Conservation (phyloP, 2,113 vertebrate genomes). For the Perca schrenkii region DNA sequence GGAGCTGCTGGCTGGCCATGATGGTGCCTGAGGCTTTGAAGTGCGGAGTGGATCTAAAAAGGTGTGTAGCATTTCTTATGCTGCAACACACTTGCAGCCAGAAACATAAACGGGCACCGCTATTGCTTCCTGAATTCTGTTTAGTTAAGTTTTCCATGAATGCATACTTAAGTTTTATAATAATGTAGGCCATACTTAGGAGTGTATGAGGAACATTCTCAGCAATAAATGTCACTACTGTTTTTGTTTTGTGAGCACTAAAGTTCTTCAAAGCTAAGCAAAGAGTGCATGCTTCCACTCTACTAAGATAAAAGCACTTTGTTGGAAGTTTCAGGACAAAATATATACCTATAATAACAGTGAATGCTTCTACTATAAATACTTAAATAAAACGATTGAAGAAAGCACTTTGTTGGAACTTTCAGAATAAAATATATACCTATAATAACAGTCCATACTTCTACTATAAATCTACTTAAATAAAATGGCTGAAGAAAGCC, state of each 20-base stretch:
- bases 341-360: no score
- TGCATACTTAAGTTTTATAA: background rate
- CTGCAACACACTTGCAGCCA: conserved; percentile 18
- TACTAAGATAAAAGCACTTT: conserved; percentile 3
- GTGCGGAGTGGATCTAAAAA: conserved; percentile 64
- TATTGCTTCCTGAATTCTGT: conserved; percentile 5
- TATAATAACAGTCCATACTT: no score
- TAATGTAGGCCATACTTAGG: background rate
- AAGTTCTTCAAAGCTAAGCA: background rate
- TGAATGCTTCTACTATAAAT: no score
- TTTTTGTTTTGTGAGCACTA: conserved; percentile 1
- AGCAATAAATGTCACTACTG: background rate
- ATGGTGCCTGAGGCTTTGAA: conserved; percentile 74
- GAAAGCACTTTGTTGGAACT: background rate
- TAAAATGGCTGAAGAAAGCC: no score
- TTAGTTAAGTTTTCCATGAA: conserved; percentile 7
- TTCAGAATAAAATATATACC: background rate
- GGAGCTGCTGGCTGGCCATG: conserved; percentile 56
- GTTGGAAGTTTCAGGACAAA: background rate
- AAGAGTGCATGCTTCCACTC: background rate
- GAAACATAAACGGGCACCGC: background rate
- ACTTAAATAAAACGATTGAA: background rate
- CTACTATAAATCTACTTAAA: no score
- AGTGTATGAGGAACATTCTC: background rate
- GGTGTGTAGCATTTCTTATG: conserved; percentile 46